Evolutionary conservation across 2,113 vertebrate genomes (phyloP), one percentile per base, ranked within the genome.

Genomic region (Oreocharis arfaki): DNA sequence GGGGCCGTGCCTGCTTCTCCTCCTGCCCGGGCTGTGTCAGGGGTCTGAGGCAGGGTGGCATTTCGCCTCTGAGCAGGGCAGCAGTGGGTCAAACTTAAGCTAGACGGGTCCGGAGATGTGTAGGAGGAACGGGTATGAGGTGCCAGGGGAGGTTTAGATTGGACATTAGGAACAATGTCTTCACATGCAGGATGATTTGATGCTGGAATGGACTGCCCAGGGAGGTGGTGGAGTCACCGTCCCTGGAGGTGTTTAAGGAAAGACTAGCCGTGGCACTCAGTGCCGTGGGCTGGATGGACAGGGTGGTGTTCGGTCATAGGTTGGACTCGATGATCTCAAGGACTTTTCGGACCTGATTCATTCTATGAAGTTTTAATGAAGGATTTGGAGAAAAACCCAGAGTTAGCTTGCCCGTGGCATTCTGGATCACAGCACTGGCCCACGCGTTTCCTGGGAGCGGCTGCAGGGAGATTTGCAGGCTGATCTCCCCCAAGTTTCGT

Each of bases 361-460:
- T 47, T 55, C 42, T 39, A 3, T 53, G 13, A 32, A 5, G 30
- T 68, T 83, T 55, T 32, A 47, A 2, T 37, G 21, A 39, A 35
- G 46, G 47, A 27, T 60, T 52, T 44, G n/a, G 18, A 60, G 16
- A 22, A 59, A 22, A 39, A 0, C 17, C 2, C 10, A 2, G 57
- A 30, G 21, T 32, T 42, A 16, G 22, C 2, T 0, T 19, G 11
- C 14, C n/a, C 1, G 0, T 17, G 41, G 17, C 30, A 2, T 39
- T 75, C 5, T 21, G 52, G 13, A 42, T 49, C 42, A 1, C 19
- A 1, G 12, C 3, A 1, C 11, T 13, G 55, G 26, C 64, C 20
- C 55, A 6, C 13, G 3, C 1, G 0, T 30, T 13, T 19, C 11
- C 7, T 3, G 42, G 64, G 42, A 7, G 55, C 3, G 3, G 14